Percentiles rank a stretch among this genome's conserved stretches.
phyloP scores from a whole-genome alignment of 1,140 invertebrate genomes.

The Phocides pigmalion region DNA sequence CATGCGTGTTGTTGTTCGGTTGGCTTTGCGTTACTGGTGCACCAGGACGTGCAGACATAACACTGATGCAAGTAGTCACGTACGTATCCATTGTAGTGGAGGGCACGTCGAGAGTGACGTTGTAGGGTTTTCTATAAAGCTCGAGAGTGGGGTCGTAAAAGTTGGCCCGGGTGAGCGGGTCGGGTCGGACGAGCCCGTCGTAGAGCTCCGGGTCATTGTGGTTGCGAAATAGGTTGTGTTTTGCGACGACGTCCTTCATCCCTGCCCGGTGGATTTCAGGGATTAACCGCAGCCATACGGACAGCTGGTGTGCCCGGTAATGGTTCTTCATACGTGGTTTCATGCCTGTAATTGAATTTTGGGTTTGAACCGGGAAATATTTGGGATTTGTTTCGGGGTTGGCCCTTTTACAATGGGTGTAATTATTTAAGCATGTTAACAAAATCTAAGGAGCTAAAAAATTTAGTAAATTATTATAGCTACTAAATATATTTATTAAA shows the following conservation, averaged over 20 bases:
- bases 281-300: conserved; percentile 96
- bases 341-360: conserved; percentile 86
- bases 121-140: conserved; percentile 84
- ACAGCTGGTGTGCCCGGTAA: conserved; percentile 96
- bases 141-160: conserved; percentile 80
- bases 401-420: conserved; percentile 4
- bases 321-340: conserved; percentile 96
- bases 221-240: conserved; percentile 93
- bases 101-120: conserved; percentile 82
- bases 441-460: no score
- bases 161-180: conserved; percentile 87
- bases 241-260: conserved; percentile 93
- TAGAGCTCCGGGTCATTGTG: conserved; percentile 92
- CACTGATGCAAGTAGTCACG: conserved; percentile 85
- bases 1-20: no score
- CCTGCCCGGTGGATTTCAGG: conserved; percentile 95
- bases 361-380: conserved; percentile 20
- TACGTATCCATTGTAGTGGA: conserved; percentile 85
- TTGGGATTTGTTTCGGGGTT: conserved; percentile 10
- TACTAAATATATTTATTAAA: no score
- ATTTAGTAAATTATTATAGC: no score
- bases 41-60: conserved; percentile 80
- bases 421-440: no score
- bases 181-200: conserved; percentile 91
- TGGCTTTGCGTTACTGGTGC: conserved; percentile 78